Evolutionary conservation across 1,140 invertebrate genomes (phyloP).

Genomic region (Papilio polytes): DNA sequence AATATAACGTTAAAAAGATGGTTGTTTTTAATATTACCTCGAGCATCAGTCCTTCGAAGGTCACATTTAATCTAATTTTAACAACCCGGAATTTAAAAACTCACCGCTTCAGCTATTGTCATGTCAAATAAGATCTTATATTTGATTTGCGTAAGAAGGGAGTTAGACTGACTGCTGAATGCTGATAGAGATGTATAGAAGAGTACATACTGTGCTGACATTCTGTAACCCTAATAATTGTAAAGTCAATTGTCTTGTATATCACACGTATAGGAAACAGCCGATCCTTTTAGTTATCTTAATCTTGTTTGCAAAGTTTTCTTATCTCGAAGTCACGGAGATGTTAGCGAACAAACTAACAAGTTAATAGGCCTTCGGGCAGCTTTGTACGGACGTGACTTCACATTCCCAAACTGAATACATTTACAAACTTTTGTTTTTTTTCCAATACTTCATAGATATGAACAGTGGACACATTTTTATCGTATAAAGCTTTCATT

Average conservation of each 20-base stretch:
- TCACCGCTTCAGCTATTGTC: no score
- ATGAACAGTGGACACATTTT: background rate
- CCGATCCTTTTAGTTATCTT: conserved; percentile 9
- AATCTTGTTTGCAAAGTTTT: conserved; percentile 19
- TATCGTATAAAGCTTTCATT: no score
- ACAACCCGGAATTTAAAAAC: no score
- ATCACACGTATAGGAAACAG: background rate
- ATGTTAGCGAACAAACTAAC: conserved; percentile 26
- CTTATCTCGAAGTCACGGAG: conserved; percentile 10
- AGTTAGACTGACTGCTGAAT: no score
- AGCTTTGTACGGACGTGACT: conserved; percentile 11
- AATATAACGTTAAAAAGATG: no score
- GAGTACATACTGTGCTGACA: no score
- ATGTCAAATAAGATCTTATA: no score
- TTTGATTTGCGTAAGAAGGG: no score
- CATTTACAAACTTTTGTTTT: conserved; percentile 27
- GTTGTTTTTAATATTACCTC: no score
- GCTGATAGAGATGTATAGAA: no score
- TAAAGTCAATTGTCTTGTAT: background rate
- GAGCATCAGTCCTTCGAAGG: no score
- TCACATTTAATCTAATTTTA: no score
- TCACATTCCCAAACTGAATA: conserved; percentile 9
- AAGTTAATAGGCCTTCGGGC: conserved; percentile 24
- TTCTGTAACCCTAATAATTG: background rate
- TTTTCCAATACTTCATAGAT: background rate